These are phyloP conservation scores for Meta bourneti DNA, from an alignment of 2,888 invertebrate species.

Conservation along the genomic window DNA sequence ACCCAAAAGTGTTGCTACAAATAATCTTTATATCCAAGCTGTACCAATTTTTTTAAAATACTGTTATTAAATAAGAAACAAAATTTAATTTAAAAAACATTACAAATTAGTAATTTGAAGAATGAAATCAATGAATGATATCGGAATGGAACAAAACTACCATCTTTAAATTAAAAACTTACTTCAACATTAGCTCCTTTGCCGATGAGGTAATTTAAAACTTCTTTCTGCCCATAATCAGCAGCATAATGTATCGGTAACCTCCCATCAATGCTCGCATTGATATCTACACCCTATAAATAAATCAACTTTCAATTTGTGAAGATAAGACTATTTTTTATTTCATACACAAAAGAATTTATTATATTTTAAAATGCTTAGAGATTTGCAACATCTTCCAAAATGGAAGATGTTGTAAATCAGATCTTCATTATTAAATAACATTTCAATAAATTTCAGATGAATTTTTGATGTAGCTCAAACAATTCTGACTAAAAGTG, in stretches of 20 bases:
- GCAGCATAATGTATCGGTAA: slow-evolving; percentile 96
- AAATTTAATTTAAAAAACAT: neutral
- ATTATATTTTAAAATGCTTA: too few relatives aligned
- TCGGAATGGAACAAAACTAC: neutral
- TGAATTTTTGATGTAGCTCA: too few relatives aligned
- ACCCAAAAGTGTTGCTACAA: too few relatives aligned
- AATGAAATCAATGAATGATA: neutral
- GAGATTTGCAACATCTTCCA: too few relatives aligned
- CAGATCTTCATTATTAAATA: too few relatives aligned
- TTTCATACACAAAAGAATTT: too few relatives aligned
- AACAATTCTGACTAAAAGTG: too few relatives aligned
- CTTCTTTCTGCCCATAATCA: slow-evolving; percentile 95
- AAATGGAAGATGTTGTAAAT: too few relatives aligned
- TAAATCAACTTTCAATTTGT: neutral
- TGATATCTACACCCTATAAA: slow-evolving; percentile 88
- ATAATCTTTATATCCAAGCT: neutral
- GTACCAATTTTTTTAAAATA: neutral
- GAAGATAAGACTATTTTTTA: neutral
- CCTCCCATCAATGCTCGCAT: slow-evolving; percentile 92
- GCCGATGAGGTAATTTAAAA: slow-evolving; percentile 91
- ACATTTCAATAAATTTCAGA: too few relatives aligned
- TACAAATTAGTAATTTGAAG: neutral
- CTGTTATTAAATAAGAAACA: neutral
- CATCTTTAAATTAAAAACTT: slow-evolving; percentile 81
- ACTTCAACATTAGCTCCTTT: slow-evolving; percentile 97